Base-by-base conservation (phyloP, 2,113 vertebrate genomes). In the Ornithorhynchus anatinus region DNA sequence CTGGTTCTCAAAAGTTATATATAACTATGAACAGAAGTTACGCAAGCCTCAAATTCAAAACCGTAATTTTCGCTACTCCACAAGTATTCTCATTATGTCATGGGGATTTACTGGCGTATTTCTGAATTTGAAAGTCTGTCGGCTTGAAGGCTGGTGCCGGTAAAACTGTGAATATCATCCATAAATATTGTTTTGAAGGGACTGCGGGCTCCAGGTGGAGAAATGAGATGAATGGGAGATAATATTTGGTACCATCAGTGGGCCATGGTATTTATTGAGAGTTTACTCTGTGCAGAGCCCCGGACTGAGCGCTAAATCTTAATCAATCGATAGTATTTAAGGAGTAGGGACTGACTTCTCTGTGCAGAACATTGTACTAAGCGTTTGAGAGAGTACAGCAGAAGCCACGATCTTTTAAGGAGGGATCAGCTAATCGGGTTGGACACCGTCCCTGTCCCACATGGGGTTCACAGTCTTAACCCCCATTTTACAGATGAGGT, bases 221-320 rank as follows among this genome's bases (percentile, higher is more conserved):
- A 48, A 22, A 48, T 48, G 25, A 48, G 45, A 48, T 48, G 25
- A 48, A 29, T 48, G 25, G 29, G 45, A 48, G 29, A 48, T 27
- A 27, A 48, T 29, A 15, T 17, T 27, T 25, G 25, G 45, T 9
- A 48, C 14, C 25, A 22, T 27, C 23, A 29, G 23, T 16, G 25
- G 25, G 15, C 7, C n/a, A 14, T 50, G 25, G 31, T 12, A 17
- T 29, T 19, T 29, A 17, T 50, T 50, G 25, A 50, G 47, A 50
- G 14, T 13, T 4, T 22, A 17, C 25, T 17, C 31, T 29, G 47
- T 2, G 47, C 14, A 29, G 8, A 50, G 14, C 29, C 69, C 39
- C 69, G 59, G 45, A 57, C 1, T 4, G 60, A 15, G 45, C 81
- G 50, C 40, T 86, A n/a, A n/a, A n/a, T n/a, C n/a, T n/a, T n/a